phyloP scores from a whole-genome alignment of 2,113 vertebrate genomes.

The Galeopterus variegatus region DNA sequence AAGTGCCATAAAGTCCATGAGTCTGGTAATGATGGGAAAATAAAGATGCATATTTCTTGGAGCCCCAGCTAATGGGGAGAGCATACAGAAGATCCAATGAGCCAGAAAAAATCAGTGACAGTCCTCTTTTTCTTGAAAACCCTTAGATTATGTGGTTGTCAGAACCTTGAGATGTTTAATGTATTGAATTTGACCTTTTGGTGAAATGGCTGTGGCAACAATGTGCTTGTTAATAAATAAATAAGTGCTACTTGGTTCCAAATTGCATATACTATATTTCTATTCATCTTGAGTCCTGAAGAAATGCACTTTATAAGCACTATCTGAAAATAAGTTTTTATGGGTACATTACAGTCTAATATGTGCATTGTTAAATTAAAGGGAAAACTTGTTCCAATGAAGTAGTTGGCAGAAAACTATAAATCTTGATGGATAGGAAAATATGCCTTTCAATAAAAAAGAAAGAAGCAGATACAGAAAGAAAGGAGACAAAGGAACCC shows the following conservation, averaged over 20 bases:
- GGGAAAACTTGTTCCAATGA: slow-evolving; percentile 70
- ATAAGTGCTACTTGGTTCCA: slow-evolving; percentile 14
- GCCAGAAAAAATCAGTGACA: slow-evolving; percentile 50
- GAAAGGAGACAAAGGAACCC: not conserved
- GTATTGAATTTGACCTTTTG: slow-evolving; percentile 48
- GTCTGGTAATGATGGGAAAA: slow-evolving; percentile 43
- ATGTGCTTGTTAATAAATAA: not conserved
- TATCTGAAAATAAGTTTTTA: slow-evolving; percentile 71
- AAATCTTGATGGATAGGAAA: slow-evolving; percentile 74
- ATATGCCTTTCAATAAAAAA: slow-evolving; percentile 64
- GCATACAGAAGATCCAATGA: slow-evolving; percentile 40
- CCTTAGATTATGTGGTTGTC: slow-evolving; percentile 28
- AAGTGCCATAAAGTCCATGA: slow-evolving; percentile 36
- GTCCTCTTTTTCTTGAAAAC: slow-evolving; percentile 51
- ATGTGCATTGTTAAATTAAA: slow-evolving; percentile 67
- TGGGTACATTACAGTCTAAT: slow-evolving; percentile 63
- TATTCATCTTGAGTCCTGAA: slow-evolving; percentile 17
- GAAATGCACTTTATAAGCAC: slow-evolving; percentile 62
- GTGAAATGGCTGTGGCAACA: not conserved
- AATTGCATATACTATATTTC: not conserved
- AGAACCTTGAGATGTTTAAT: slow-evolving; percentile 46
- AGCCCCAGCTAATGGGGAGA: slow-evolving; percentile 36
- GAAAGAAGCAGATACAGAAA: slow-evolving; percentile 30
- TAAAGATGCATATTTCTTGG: slow-evolving; percentile 31
- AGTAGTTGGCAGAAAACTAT: slow-evolving; percentile 59